phyloP scores from a whole-genome alignment of 2,888 invertebrate species.

The Liopterus haemorrhoidalis region DNA sequence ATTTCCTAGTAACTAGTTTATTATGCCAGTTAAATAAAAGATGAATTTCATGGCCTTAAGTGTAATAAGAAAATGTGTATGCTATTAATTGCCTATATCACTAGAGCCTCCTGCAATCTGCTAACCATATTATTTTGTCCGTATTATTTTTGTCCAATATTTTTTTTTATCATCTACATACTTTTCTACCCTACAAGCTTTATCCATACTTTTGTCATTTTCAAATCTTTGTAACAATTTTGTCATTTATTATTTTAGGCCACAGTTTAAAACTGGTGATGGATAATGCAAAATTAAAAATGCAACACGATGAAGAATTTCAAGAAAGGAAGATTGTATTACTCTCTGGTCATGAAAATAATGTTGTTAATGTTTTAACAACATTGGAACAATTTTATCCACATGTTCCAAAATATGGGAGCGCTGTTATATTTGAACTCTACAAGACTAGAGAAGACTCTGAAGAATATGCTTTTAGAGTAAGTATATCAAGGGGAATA shows the following conservation, averaged over 20 bases:
- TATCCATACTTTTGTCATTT: not conserved
- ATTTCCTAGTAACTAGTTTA: not conserved
- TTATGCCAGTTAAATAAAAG: too few relatives aligned
- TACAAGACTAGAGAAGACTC: conserved; percentile 33
- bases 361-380: conserved; percentile 48
- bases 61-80: too few relatives aligned
- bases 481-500: too few relatives aligned
- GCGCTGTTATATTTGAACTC: conserved; percentile 41
- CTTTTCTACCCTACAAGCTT: too few relatives aligned
- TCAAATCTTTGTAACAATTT: not conserved
- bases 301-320: conserved; percentile 31
- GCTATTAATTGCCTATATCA: too few relatives aligned
- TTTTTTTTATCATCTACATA: too few relatives aligned
- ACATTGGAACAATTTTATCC: conserved; percentile 48
- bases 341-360: conserved; percentile 54
- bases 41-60: too few relatives aligned
- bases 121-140: too few relatives aligned
- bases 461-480: conserved; percentile 39
- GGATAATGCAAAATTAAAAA: conserved; percentile 25
- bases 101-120: too few relatives aligned
- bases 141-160: too few relatives aligned
- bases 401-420: conserved; percentile 42
- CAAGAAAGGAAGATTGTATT: conserved; percentile 43
- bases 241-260: conserved; percentile 5
- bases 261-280: conserved; percentile 18